phyloP scores from a whole-genome alignment of 2,888 invertebrate species.

The Encarsia formosa region DNA sequence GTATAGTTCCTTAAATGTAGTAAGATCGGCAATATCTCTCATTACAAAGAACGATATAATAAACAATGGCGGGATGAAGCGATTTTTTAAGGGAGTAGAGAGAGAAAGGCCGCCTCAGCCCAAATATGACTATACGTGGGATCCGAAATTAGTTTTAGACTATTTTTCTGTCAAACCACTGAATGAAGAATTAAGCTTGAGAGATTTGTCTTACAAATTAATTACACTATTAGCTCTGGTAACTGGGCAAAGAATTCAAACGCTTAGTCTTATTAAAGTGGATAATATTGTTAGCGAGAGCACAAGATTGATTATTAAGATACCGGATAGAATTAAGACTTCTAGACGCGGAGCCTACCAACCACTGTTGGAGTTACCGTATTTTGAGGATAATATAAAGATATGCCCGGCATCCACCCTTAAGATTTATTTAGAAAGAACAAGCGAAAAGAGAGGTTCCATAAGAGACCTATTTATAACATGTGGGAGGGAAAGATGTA shows the following conservation, averaged over 20 bases:
- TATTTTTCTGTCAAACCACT: too few relatives aligned
- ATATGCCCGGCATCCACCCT: slow-evolving; percentile 5
- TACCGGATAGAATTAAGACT: slow-evolving; percentile 22
- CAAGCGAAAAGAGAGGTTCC: neutral
- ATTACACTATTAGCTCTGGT: slow-evolving; percentile 18
- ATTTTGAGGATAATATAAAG: too few relatives aligned
- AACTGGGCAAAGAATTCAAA: slow-evolving; percentile 23
- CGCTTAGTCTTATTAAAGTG: slow-evolving; percentile 15
- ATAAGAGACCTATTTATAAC: slow-evolving; percentile 13
- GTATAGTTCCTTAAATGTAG: too few relatives aligned
- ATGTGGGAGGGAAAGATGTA: slow-evolving; percentile 9
- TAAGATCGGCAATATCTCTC: too few relatives aligned
- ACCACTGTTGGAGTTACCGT: slow-evolving; percentile 14
- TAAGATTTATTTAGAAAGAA: slow-evolving; percentile 8
- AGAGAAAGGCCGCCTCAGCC: too few relatives aligned
- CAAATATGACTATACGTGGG: too few relatives aligned
- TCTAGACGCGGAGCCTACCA: slow-evolving; percentile 6
- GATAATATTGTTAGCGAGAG: slow-evolving; percentile 9
- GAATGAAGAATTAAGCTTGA: too few relatives aligned
- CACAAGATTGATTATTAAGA: slow-evolving; percentile 18
- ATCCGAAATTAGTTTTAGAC: too few relatives aligned
- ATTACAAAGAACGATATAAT: too few relatives aligned
- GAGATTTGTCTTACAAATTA: too few relatives aligned
- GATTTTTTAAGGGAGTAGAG: too few relatives aligned
- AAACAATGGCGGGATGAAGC: too few relatives aligned